phyloP scores from a whole-genome alignment of 2,888 invertebrate genomes.

The Hipparchia semele region DNA sequence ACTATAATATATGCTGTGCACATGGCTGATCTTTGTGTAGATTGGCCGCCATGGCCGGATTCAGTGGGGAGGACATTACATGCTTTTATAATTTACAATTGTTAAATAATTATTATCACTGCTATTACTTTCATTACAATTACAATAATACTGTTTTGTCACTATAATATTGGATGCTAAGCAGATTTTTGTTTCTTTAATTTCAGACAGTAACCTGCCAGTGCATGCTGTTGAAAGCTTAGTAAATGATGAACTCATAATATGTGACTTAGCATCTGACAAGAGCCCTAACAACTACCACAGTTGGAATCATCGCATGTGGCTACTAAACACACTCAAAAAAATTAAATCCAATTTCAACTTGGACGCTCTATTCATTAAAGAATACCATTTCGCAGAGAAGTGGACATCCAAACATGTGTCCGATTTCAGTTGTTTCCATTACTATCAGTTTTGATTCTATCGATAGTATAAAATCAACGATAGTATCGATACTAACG shows the following conservation, averaged over 20 bases:
- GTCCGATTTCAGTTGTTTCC: constrained; percentile 92
- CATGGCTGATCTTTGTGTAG: too few species aligned
- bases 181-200: constrained; percentile 12
- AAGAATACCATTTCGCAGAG: constrained; percentile 86
- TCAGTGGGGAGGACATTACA: too few species aligned
- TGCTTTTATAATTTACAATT: too few species aligned
- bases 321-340: constrained; percentile 85
- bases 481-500: too few species aligned
- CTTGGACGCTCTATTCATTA: constrained; percentile 62
- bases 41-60: too few species aligned
- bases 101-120: too few species aligned
- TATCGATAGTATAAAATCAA: too few species aligned
- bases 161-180: not conserved
- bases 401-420: constrained; percentile 88
- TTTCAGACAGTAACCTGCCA: constrained; percentile 59
- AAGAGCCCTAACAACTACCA: constrained; percentile 94
- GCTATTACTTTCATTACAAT: too few species aligned
- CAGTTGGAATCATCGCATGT: constrained; percentile 95
- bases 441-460: constrained; percentile 87
- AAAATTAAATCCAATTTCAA: constrained; percentile 54
- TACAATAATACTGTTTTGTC: not conserved
- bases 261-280: constrained; percentile 87
- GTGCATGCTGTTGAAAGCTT: constrained; percentile 56
- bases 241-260: constrained; percentile 82
- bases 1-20: too few species aligned